Evolutionary conservation across 2,888 invertebrate genomes (phyloP), one percentile per base, ranked within the genome.

Genomic region (Hirtodrosophila alboralis): DNA sequence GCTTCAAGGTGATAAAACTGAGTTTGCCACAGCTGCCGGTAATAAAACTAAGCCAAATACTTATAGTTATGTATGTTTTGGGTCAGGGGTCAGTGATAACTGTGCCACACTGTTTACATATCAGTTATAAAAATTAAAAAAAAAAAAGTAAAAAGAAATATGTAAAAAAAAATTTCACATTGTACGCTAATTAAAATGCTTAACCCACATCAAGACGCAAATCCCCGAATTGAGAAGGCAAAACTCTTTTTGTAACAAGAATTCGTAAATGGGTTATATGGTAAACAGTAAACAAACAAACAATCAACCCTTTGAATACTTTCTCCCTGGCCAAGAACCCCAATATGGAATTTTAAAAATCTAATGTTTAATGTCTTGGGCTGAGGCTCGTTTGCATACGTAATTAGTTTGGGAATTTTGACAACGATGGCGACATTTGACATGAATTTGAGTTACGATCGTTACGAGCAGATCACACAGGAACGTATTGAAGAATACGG

Each of bases 351-450:
- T 30, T 14, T 26, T 18, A 10, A 36, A 62, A 62, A 53, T 34
- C 37, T 8, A 36, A 47, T 56, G 45, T 31, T 36, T 12, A 44
- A 36, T 57, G 26, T 48, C 60, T 47, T 56, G 49, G 45, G 33
- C 40, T 36, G 38, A 8, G 45, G 62, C 78, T 78, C 75, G 76
- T 84, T 86, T 78, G 83, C 85, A 80, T 86, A 83, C 74, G 70
- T 86, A 85, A 86, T 86, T 84, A 78, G 72, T 54, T 78, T 71
- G 75, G 67, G 69, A 75, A 72, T 70, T 75, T 70, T 83, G 74
- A 83, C 83, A 79, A 76, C 80, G 72, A 75, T 69, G 80, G 72
- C 84, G 84, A 80, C 81, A 81, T 81, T 81, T 81, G 84, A 81
- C 81, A 81, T 84, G 81, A 64, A 65, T 75, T 80, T 77, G 81